Conservation (phyloP, 2,888 invertebrate species). For the Drosophila multiciliata region DNA sequence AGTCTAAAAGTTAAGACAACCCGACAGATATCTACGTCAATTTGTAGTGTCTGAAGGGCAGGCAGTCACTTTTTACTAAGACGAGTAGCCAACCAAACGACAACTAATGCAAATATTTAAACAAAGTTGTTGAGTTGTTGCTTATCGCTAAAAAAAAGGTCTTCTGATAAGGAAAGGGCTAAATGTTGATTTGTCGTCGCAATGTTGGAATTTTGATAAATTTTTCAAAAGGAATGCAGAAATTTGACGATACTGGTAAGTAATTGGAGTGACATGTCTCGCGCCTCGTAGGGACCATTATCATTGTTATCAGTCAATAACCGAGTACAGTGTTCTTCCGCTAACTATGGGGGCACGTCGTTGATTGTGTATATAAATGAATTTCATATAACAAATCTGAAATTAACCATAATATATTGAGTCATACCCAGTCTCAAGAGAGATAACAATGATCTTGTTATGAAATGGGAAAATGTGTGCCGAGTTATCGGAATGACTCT, state of each 20-base stretch:
- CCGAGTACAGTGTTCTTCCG: conserved; percentile 19
- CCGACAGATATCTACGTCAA: conserved; percentile 50
- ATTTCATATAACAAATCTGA: conserved; percentile 23
- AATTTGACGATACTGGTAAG: conserved; percentile 43
- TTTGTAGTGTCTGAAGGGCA: conserved; percentile 43
- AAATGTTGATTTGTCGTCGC: conserved; percentile 38
- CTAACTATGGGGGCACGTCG: conserved; percentile 9
- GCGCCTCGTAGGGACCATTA: conserved; percentile 21
- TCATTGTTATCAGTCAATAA: conserved; percentile 29
- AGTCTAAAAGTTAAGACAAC: conserved; percentile 21
- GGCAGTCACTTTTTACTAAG: conserved; percentile 18
- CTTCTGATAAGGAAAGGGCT: conserved; percentile 48
- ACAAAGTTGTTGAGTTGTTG: conserved; percentile 29
- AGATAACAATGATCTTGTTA: conserved; percentile 18
- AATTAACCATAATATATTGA: conserved; percentile 30
- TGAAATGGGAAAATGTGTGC: conserved; percentile 8
- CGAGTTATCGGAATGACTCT: neutral
- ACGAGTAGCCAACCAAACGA: conserved; percentile 36
- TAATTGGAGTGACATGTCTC: conserved; percentile 54
- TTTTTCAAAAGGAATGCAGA: conserved; percentile 39
- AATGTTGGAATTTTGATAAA: conserved; percentile 30
- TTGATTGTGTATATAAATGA: conserved; percentile 19
- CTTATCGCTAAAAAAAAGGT: conserved; percentile 39
- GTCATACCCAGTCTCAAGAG: conserved; percentile 8
- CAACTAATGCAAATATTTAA: conserved; percentile 55